Conservation (phyloP, 2,888 invertebrate species). For the Chymomyza fuscimana region DNA sequence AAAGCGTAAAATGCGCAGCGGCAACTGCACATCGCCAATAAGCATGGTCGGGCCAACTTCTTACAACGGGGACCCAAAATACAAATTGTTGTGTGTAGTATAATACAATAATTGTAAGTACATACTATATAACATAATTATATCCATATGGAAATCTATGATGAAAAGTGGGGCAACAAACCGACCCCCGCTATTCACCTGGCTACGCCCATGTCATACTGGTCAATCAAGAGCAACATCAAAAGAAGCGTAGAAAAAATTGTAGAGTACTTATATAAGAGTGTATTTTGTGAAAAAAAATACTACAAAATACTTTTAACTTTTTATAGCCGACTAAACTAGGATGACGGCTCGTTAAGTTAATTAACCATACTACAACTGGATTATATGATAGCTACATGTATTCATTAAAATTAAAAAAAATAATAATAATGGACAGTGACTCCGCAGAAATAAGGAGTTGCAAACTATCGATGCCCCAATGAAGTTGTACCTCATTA, state of each 20-base stretch:
- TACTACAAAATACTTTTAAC: slow-evolving; percentile 44
- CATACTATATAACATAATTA: no score
- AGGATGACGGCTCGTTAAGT: slow-evolving; percentile 62
- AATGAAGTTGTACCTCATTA: slow-evolving; percentile 71
- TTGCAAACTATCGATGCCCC: slow-evolving; percentile 33
- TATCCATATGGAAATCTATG: no score
- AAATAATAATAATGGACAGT: slow-evolving; percentile 19
- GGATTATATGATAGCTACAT: slow-evolving; percentile 35
- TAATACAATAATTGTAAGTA: no score
- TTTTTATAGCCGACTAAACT: slow-evolving; percentile 16
- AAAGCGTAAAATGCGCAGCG: slow-evolving; percentile 67
- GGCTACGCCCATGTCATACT: no score
- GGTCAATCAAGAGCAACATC: not conserved
- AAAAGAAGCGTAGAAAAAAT: not conserved
- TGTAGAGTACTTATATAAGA: not conserved
- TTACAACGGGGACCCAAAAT: no score
- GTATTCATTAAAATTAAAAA: slow-evolving; percentile 60
- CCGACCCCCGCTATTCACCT: no score
- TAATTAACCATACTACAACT: slow-evolving; percentile 64
- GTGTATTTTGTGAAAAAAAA: slow-evolving; percentile 33
- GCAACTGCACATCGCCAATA: not conserved
- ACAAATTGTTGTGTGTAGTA: no score
- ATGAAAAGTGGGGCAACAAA: no score
- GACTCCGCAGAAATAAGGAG: slow-evolving; percentile 25
- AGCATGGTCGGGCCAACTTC: no score